Base-by-base conservation (phyloP, 2,797 vertebrate species). In the Chromis chromis region DNA sequence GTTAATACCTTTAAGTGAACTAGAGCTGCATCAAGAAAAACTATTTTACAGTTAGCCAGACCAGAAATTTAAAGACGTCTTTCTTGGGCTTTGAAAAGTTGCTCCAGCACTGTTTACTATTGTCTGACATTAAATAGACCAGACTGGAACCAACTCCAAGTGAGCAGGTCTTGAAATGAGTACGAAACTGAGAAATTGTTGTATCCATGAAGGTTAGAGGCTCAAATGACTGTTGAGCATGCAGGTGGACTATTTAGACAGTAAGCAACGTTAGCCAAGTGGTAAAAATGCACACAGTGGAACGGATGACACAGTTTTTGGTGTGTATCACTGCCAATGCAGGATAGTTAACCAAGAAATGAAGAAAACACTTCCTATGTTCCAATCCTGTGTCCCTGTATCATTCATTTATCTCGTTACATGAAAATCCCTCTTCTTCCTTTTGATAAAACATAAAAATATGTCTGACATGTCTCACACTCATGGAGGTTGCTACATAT, bases 91-190 rank as follows among this genome's bases (percentile, higher is more conserved):
- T 46, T 46, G 44, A 42, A 6, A 42, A 42, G 14, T 46, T 46
- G 4, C 16, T 46, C 44, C n/a, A 46, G 44, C 44, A 46, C 19
- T 46, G 17, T 3, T 16, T 1, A 42, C 40, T 4, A 42, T 42
- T 17, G 16, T 42, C 40, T 42, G 16, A 42, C 17, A 46, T 46
- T n/a, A 14, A 46, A 46, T 8, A n/a, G 44, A n/a, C 17, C 16
- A 46, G 27, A 48, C 60, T 36, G 46, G 27, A 63, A 13, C 28
- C 46, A 3, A 2, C 22, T 50, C 14, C 49, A 52, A 52, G 21
- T 39, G 33, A 28, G 49, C 33, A 39, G 21, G 17, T 33, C 62
- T 40, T 52, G 33, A 65, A 53, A 65, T 52, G 25, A 52, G 33
- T 27, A 24, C 3, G 3, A 6, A 10, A 50, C 22, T 24, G 21